These are phyloP conservation scores for Melanitta fusca DNA, from an alignment of 2,797 vertebrate species.

Conservation along the genomic window DNA sequence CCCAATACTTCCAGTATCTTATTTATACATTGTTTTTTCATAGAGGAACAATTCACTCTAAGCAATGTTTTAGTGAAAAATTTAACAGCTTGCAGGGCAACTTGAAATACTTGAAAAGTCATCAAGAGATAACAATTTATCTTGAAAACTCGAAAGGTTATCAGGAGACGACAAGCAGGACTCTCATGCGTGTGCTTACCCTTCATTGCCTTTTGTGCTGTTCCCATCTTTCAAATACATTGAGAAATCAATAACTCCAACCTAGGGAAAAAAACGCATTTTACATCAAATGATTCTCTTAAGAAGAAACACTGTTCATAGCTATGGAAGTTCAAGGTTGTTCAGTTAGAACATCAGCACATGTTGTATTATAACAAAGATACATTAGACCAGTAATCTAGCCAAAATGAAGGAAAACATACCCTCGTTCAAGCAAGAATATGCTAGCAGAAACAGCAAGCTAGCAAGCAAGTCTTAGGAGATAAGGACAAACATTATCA, in stretches of 20 bases:
- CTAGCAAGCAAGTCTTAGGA: neutral
- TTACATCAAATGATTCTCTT: neutral
- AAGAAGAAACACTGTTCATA: neutral
- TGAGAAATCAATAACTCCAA: conserved; percentile 98
- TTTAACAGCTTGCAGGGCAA: neutral
- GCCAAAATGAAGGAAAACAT: neutral
- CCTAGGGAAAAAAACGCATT: conserved; percentile 80
- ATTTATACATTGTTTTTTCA: neutral
- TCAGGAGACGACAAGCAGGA: neutral
- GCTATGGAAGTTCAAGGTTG: neutral
- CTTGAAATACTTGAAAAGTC: neutral
- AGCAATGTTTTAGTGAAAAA: neutral
- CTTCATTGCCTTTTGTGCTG: conserved; percentile 94
- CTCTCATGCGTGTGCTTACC: conserved; percentile 80
- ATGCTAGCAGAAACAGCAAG: neutral
- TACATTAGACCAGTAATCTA: neutral
- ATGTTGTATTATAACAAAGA: neutral
- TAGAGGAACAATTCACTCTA: neutral
- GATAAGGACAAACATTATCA: neutral
- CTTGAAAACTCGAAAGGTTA: neutral
- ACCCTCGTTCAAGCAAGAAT: neutral
- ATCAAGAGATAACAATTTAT: neutral
- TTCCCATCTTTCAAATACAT: conserved; percentile 98
- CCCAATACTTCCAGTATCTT: neutral
- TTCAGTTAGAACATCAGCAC: neutral